phyloP scores from a whole-genome alignment of 1,140 invertebrate species.

The Drosophila sucinea region DNA sequence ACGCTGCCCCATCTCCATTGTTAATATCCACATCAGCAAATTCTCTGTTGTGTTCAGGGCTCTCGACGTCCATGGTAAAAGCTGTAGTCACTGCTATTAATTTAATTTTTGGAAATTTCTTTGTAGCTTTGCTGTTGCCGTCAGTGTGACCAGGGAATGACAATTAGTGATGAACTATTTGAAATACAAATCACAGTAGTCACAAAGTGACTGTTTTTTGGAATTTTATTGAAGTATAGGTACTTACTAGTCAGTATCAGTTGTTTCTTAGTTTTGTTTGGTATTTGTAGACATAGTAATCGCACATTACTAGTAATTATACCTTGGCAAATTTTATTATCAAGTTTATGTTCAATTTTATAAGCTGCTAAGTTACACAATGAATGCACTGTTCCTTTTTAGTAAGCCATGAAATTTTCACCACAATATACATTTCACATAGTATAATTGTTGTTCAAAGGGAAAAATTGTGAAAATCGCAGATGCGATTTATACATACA shows the following conservation, averaged over 20 bases:
- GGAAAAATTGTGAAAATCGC: not conserved
- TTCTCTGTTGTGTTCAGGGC: slow-evolving; percentile 63
- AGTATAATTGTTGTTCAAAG: not conserved
- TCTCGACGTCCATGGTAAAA: slow-evolving; percentile 64
- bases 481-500: too few relatives aligned
- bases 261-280: too few relatives aligned
- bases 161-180: not conserved
- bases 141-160: not conserved
- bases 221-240: too few relatives aligned
- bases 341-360: too few relatives aligned
- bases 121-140: not conserved
- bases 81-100: slow-evolving; percentile 1
- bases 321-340: too few relatives aligned
- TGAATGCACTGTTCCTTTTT: not conserved
- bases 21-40: slow-evolving; percentile 81
- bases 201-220: not conserved
- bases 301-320: too few relatives aligned
- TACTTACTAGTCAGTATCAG: too few relatives aligned
- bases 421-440: not conserved
- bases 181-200: not conserved
- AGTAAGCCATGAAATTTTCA: not conserved
- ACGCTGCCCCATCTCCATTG: slow-evolving; percentile 57
- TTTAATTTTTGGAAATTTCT: slow-evolving; percentile 6
- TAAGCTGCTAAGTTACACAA: too few relatives aligned
- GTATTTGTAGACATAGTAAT: too few relatives aligned